Conservation (phyloP, 2,888 invertebrate genomes). For the Parasteatoda lunata region DNA sequence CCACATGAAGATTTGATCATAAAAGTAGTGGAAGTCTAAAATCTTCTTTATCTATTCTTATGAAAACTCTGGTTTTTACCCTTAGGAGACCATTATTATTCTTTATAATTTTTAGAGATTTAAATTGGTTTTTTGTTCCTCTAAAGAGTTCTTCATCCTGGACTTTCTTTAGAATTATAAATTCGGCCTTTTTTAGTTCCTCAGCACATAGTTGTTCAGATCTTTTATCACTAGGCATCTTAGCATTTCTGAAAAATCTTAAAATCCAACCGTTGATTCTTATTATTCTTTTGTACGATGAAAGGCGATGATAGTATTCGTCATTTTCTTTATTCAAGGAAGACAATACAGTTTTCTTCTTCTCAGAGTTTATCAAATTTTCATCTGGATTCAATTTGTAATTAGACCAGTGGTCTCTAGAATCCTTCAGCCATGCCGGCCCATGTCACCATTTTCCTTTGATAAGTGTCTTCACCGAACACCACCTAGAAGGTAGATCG, state of each 20-base stretch:
- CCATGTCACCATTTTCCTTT: neutral
- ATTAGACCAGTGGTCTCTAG: neutral
- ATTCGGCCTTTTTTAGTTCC: slow-evolving; percentile 13
- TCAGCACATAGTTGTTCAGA: neutral
- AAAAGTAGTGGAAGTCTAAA: slow-evolving; percentile 16
- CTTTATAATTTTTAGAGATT: neutral
- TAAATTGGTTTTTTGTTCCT: slow-evolving; percentile 7
- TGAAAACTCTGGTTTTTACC: neutral
- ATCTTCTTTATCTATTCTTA: slow-evolving; percentile 16
- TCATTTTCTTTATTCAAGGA: too few species aligned
- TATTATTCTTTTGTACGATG: slow-evolving; percentile 8
- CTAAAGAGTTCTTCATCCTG: slow-evolving; percentile 13
- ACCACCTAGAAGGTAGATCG: slow-evolving; percentile 10
- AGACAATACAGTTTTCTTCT: slow-evolving; percentile 6
- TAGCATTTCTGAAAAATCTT: slow-evolving; percentile 7
- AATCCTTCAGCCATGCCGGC: neutral
- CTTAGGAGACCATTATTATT: neutral
- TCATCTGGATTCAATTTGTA: neutral
- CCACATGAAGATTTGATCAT: slow-evolving; percentile 12
- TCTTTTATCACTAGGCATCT: neutral
- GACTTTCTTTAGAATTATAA: slow-evolving; percentile 4
- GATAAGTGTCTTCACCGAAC: neutral
- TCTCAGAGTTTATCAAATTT: slow-evolving; percentile 5
- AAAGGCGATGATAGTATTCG: slow-evolving; percentile 17
- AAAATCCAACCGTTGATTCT: neutral